These are phyloP conservation scores for Crotophaga sulcirostris DNA, from an alignment of 2,113 vertebrate genomes.

Conservation along the genomic window DNA sequence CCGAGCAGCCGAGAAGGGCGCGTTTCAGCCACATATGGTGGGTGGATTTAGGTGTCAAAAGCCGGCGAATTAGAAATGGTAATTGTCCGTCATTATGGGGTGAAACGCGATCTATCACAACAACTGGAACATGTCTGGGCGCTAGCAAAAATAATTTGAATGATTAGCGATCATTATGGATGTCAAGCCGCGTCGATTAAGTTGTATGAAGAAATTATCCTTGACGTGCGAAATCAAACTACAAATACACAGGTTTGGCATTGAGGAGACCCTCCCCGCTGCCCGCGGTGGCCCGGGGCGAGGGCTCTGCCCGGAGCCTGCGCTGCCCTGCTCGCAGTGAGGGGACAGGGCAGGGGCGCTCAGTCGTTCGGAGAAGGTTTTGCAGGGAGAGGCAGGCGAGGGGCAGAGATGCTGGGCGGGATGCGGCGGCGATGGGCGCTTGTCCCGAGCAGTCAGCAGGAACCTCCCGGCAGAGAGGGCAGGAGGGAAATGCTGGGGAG, in stretches of 20 bases:
- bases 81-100: constrained; percentile 87
- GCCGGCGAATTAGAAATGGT: constrained; percentile 82
- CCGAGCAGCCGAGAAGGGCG: not conserved
- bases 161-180: constrained; percentile 87
- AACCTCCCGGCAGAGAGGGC: too few relatives aligned
- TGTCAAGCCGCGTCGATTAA: constrained; percentile 84
- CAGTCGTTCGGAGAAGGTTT: not conserved
- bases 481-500: not conserved
- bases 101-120: constrained; percentile 88
- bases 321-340: not conserved
- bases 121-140: constrained; percentile 86
- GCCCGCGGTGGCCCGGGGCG: accelerated
- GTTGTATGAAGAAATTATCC: constrained; percentile 83
- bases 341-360: not conserved
- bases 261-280: constrained; percentile 36
- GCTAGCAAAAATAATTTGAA: constrained; percentile 82
- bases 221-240: constrained; percentile 80
- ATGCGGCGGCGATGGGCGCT: not conserved
- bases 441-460: not conserved
- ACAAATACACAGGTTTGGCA: constrained; percentile 79
- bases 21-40: constrained; percentile 79
- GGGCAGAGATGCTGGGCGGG: not conserved
- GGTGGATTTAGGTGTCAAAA: constrained; percentile 83
- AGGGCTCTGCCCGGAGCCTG: not conserved
- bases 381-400: not conserved